Conservation (phyloP, 2,888 invertebrate species). For the Prionchulus punctatus region DNA sequence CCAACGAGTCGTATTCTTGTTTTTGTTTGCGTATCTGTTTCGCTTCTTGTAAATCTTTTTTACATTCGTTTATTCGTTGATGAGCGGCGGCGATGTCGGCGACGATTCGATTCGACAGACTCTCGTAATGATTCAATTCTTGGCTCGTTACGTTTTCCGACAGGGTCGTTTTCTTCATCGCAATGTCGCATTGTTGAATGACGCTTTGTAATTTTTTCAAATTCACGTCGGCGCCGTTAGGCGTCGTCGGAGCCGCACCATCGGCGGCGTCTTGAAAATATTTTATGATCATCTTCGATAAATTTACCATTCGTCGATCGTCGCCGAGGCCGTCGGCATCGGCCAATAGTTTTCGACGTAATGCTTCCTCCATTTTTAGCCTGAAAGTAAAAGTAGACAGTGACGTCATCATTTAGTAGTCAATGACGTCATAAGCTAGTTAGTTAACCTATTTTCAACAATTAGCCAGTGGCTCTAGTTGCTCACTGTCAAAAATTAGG, state of each 20-base stretch:
- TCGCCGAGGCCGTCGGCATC: slow-evolving; percentile 96
- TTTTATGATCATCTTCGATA: slow-evolving; percentile 31
- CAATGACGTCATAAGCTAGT: too few relatives aligned
- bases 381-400: not conserved
- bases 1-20: not conserved
- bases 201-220: not conserved
- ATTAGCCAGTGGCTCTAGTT: too few relatives aligned
- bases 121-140: not conserved
- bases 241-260: not conserved
- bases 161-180: not conserved
- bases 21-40: not conserved
- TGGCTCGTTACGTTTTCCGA: not conserved
- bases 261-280: not conserved
- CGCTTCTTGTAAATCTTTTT: not conserved
- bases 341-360: slow-evolving; percentile 68
- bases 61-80: not conserved
- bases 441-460: too few relatives aligned
- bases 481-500: too few relatives aligned
- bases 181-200: not conserved
- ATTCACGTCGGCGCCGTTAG: not conserved
- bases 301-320: slow-evolving; percentile 66
- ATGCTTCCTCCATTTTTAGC: slow-evolving; percentile 57
- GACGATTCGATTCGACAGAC: not conserved
- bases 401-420: not conserved
- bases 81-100: slow-evolving; percentile 1